Evolutionary conservation across 2,113 vertebrate genomes (phyloP).

Genomic region (Thomomys bottae): DNA sequence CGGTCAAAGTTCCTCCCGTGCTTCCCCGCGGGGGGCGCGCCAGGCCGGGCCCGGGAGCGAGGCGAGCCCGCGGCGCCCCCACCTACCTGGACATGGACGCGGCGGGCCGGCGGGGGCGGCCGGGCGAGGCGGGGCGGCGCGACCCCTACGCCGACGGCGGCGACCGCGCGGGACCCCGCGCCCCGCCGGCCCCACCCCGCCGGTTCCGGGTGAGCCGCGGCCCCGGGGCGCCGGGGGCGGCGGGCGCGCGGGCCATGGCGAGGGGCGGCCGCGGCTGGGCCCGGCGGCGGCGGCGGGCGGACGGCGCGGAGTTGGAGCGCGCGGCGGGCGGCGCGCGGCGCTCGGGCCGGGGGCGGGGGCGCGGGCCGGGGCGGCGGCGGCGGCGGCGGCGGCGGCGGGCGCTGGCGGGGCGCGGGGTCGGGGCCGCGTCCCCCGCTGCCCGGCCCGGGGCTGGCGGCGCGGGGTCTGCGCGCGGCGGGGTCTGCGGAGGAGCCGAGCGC

Average conservation of each 20-base stretch:
- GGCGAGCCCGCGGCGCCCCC: not conserved
- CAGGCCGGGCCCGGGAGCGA: not conserved
- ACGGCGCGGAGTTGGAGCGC: not conserved
- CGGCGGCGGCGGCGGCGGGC: not conserved
- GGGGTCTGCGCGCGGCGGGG: constrained; percentile 72
- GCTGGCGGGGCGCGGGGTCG: not conserved
- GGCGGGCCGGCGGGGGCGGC: constrained; percentile 63
- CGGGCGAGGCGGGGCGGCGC: constrained; percentile 27
- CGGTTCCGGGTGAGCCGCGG: constrained; percentile 68
- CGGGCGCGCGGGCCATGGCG: constrained; percentile 68
- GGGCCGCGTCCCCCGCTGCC: not conserved
- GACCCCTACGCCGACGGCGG: constrained; percentile 35
- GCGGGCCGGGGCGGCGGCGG: constrained; percentile 47
- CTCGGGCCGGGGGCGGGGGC: constrained; percentile 21
- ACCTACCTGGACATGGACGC: constrained; percentile 72
- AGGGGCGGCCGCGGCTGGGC: constrained; percentile 1
- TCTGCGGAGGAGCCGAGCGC: constrained; percentile 76
- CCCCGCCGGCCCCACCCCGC: constrained; percentile 54
- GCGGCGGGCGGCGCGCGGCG: constrained; percentile 34
- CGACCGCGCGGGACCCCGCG: constrained; percentile 14
- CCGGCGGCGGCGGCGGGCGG: constrained; percentile 40
- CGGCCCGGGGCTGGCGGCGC: constrained; percentile 36
- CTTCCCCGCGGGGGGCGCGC: constrained; percentile 57
- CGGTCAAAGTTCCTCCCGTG: constrained; percentile 76
- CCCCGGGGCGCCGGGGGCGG: constrained; percentile 56